A percentile compares a stretch with the other conserved stretches of the same genome.
These are phyloP conservation scores for Paramormyrops kingsleyae DNA, from an alignment of 2,113 vertebrate genomes.

Conservation along the genomic window DNA sequence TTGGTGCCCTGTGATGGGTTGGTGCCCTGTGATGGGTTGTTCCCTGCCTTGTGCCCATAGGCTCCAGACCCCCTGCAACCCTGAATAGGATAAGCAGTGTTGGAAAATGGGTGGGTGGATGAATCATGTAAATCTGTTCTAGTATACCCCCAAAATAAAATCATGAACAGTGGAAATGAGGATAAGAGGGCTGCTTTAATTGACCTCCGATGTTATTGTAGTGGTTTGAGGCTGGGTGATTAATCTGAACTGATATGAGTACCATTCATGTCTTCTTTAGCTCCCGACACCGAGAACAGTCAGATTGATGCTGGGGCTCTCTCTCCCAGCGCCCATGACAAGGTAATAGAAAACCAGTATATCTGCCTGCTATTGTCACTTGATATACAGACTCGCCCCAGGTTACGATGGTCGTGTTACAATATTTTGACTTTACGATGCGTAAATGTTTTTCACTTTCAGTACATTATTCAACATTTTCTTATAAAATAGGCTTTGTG, in stretches of 20 bases:
- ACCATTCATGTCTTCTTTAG: conserved; percentile 27
- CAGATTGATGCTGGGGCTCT: conserved; percentile 28
- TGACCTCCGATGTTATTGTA: neutral
- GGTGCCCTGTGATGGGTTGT: no score
- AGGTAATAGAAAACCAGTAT: conserved; percentile 40
- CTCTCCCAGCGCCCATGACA: conserved; percentile 29
- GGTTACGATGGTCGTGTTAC: no score
- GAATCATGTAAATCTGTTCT: neutral
- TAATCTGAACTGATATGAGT: neutral
- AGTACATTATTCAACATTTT: no score
- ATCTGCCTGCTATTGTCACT: neutral
- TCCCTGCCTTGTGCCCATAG: no score
- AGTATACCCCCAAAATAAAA: neutral
- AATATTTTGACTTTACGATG: no score
- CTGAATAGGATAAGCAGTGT: no score
- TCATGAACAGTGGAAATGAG: neutral
- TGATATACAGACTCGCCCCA: neutral
- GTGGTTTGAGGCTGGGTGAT: neutral
- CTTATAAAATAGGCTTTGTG: no score
- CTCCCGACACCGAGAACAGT: conserved; percentile 45
- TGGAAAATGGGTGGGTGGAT: neutral
- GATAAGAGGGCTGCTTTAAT: neutral
- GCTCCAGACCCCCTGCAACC: no score
- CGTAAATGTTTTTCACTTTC: no score
- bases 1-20: no score